Conservation (phyloP, 2,797 vertebrate genomes). For the Ficedula albicollis region DNA sequence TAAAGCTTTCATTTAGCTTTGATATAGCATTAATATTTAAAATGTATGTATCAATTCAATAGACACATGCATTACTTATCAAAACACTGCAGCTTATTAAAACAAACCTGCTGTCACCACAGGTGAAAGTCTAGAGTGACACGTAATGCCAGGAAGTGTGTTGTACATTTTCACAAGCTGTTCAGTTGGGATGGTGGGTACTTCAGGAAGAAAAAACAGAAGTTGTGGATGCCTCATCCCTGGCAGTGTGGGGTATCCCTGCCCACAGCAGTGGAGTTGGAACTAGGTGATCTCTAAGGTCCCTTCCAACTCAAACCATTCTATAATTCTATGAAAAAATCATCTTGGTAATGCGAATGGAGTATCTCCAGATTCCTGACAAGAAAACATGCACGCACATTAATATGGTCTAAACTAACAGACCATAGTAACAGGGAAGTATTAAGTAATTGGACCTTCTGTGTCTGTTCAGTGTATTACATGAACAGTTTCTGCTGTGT, state of each 20-base stretch:
- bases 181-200: background rate
- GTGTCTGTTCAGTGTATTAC: background rate
- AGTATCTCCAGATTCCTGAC: background rate
- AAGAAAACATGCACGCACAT: background rate
- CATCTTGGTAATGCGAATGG: background rate
- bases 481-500: background rate
- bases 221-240: background rate
- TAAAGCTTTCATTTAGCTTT: background rate
- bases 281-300: background rate
- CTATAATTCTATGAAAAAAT: background rate
- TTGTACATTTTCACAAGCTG: background rate
- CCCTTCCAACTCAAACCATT: background rate
- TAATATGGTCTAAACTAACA: background rate
- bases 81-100: background rate
- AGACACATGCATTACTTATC: background rate
- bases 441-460: background rate
- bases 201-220: background rate
- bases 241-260: background rate
- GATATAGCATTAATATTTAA: slow-evolving; percentile 37
- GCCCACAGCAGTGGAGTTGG: background rate
- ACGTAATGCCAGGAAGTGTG: background rate
- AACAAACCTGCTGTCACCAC: background rate
- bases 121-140: background rate
- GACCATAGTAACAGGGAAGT: background rate
- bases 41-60: background rate